Evolutionary conservation across 2,888 invertebrate genomes (phyloP), one percentile per base, ranked within the genome.

Genomic region (Cylloceria caligata): DNA sequence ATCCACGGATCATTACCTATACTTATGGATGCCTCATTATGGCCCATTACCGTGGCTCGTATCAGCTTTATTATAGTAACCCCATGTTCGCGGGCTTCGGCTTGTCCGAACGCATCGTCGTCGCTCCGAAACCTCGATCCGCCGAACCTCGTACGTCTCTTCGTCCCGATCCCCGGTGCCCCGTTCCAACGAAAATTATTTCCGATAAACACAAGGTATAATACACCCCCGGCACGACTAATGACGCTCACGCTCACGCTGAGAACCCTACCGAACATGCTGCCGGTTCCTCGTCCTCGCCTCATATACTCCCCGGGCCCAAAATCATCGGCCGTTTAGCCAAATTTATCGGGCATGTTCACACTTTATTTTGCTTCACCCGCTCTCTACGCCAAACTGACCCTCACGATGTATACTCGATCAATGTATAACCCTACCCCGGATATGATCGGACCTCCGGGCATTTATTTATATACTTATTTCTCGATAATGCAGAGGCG

Each of bases 281-380:
- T 75, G 69, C 78, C 75, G 72, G 34, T 71, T 75, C 64, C 19
- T 24, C 21, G 16, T 45, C 60, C 19, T 47, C 52, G 47, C 36
- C 39, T 11, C 34, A 21, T 27, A 11, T 16, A n/a, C 9, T 57
- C 69, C 36, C 19, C 19, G 39, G 65, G 60, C 80, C 68, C 74
- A 60, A 89, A 90, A 91, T 92, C 88, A 91, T 88, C 88, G 88
- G 88, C 89, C 88, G 89, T 90, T 90, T 90, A 89, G 87, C 89
- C 88, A 92, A 91, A 92, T 92, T 91, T 90, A 90, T 91, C 90
- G 89, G 87, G 87, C 87, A 88, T 89, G 89, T 91, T 91, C 90
- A 90, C 89, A 90, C 90, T 91, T 88, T 87, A 86, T 89, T 89
- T 88, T 87, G 86, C 86, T 84, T 84, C 64, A 79, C 67, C 62